Base-by-base conservation (phyloP, 37 sponge, comb jelly and placozoan genomes). In the Halisarca cf. caerulea region DNA sequence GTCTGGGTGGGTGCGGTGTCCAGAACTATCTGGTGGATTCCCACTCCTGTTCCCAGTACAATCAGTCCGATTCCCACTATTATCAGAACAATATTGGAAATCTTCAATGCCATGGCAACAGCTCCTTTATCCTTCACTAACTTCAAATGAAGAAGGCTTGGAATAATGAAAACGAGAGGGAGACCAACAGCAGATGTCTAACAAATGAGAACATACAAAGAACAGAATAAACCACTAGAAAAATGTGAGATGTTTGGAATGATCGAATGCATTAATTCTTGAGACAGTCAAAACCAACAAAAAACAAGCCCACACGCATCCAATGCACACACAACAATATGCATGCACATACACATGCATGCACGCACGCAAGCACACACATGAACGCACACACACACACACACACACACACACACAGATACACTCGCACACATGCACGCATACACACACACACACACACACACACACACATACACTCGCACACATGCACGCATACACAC, bases 11-110 rank as follows among this genome's bases (percentile, higher is more conserved):
- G 3, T 30, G 32, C 3, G 35, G 69, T 32, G 69, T 34, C 69
- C 28, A 4, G 17, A 24, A 34, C 69, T 11, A 47, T 11, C 17
- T 34, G 69, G 69, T 68, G 30, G 75, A 91, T 81, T 11, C 89
- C 85, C 69, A 82, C 55, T 1, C 38, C 79, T 17, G 92, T 91
- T 30, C 92, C 92, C 45, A 88, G 80, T 73, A 91, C 7, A 78
- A 85, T 88, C 44, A 88, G 82, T 5, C 80, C 33, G 24, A 88
- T 14, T n/a, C 92, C 92, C 24, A 91, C 81, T 17, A 91, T 11
- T 40, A 88, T n/a, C 23, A 88, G 62, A 5, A 57, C 6, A 34
- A 84, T 18, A 43, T 88, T 85, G 27, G 57, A 30, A 9, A 88
- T 2, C 33, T 71, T 84, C 54, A 55, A 43, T 17, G 35, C 69